Evolutionary conservation across 2,797 vertebrate species (phyloP), one percentile per base, ranked within the genome.

Genomic region (Pseudomugil tenellus): DNA sequence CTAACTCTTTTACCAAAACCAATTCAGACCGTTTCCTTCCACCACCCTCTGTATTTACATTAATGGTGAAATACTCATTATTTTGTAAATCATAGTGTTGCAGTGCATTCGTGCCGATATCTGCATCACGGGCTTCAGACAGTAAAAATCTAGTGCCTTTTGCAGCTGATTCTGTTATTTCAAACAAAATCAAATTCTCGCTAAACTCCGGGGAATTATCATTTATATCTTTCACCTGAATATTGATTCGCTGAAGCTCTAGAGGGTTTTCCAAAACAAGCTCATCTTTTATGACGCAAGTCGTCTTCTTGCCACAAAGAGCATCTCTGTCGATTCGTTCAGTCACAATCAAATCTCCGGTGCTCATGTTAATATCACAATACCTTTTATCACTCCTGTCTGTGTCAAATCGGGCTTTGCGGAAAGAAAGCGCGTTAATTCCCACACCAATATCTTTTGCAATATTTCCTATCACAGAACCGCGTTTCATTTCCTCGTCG

Each of bases 151-250:
- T 77, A 0, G 86, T 85, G 25, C 94, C 93, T 41, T 79, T 79
- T 0, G 0, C 39, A 0, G 92, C 87, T 0, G 89, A 93, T 74
- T 95, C 94, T 8, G 0, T 75, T 6, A 95, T 85, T 77, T 94
- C 93, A 29, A 94, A 63, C 28, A 52, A 61, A 59, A 93, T 87
- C 28, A 88, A 49, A 0, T 91, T 80, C 14, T 91, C 87, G 3
- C 82, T 80, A 61, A 94, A 95, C n/a, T 79, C 77, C 0, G 94
- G 94, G 0, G 81, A 25, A 49, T 95, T 94, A 65, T 95, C 94
- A 66, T 95, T 95, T 59, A 94, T 83, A 72, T 95, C 94, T 3
- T 86, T 72, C 9, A 94, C 88, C 60, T 92, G 90, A 3, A 95
- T 52, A 53, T 80, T 88, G 14, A 94, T 67, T 4, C 83, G 79